Evolutionary conservation across 2,797 vertebrate genomes (phyloP).

Genomic region (Onychomys torridus): DNA sequence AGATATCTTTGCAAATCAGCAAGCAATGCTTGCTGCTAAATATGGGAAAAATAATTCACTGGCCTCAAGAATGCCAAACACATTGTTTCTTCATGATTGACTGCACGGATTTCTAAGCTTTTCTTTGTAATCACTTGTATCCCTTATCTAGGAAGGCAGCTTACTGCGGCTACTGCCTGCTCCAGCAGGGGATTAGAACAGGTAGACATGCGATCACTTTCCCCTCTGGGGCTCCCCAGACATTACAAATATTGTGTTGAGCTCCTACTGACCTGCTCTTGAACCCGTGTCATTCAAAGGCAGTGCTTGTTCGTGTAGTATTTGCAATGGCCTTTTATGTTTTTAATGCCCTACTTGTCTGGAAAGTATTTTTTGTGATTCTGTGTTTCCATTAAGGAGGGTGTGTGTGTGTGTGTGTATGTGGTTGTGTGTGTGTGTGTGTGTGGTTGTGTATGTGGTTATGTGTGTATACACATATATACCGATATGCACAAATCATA

Average conservation of each 20-base stretch:
- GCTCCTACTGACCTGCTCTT: constrained; percentile 69
- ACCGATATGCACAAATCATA: neutral
- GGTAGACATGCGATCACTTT: constrained; percentile 74
- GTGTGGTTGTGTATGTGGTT: no score
- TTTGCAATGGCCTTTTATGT: neutral
- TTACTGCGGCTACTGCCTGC: constrained; percentile 54
- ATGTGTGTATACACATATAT: neutral
- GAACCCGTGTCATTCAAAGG: constrained; percentile 73
- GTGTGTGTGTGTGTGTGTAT: neutral
- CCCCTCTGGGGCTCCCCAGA: constrained; percentile 59
- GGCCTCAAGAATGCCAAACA: constrained; percentile 55
- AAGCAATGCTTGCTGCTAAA: neutral
- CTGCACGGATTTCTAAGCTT: constrained; percentile 73
- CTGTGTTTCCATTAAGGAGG: neutral
- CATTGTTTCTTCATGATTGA: constrained; percentile 77
- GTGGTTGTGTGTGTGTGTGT: neutral
- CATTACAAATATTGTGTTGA: constrained; percentile 29
- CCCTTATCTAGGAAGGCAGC: constrained; percentile 80
- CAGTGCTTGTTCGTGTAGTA: constrained; percentile 20
- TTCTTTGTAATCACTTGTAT: constrained; percentile 76
- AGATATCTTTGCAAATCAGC: neutral
- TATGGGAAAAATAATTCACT: constrained; percentile 51
- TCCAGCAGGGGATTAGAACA: constrained; percentile 72
- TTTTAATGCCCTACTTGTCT: neutral
- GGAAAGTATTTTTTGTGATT: constrained; percentile 32